Evolutionary conservation across 2,888 invertebrate genomes (phyloP).

Genomic region (Cantharis rustica): DNA sequence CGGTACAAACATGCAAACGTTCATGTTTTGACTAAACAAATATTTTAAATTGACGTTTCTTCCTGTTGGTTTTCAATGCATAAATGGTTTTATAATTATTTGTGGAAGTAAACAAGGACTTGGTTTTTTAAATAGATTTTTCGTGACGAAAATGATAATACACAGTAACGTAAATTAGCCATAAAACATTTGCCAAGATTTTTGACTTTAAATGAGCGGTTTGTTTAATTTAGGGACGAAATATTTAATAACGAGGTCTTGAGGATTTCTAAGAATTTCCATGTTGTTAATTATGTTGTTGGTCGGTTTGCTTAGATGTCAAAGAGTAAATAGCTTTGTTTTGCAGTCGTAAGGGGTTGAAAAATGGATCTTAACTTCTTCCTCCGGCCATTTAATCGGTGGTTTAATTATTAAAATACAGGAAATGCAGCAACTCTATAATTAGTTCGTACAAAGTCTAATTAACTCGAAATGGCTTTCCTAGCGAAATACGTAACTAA

Average conservation of each 20-base stretch:
- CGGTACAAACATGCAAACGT: neutral
- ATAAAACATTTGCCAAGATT: neutral
- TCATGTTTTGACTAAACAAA: neutral
- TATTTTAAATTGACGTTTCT: neutral
- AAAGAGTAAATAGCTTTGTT: conserved; percentile 1
- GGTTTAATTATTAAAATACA: neutral
- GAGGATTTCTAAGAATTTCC: neutral
- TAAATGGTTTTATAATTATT: neutral
- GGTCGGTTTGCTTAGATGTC: neutral
- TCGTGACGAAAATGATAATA: neutral
- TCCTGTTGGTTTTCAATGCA: neutral
- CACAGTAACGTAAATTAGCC: neutral
- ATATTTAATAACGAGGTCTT: neutral
- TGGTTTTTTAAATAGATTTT: neutral
- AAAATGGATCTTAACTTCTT: neutral
- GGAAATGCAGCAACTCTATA: neutral
- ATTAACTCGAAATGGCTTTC: neutral
- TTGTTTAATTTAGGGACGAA: neutral
- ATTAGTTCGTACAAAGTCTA: neutral
- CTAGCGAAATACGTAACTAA: neutral
- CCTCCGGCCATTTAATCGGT: neutral
- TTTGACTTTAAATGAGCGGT: neutral
- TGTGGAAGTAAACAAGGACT: neutral
- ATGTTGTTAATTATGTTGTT: neutral
- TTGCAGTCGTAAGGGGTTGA: neutral